phyloP scores from a whole-genome alignment of 2,888 invertebrate species.

The Myathropa florea region DNA sequence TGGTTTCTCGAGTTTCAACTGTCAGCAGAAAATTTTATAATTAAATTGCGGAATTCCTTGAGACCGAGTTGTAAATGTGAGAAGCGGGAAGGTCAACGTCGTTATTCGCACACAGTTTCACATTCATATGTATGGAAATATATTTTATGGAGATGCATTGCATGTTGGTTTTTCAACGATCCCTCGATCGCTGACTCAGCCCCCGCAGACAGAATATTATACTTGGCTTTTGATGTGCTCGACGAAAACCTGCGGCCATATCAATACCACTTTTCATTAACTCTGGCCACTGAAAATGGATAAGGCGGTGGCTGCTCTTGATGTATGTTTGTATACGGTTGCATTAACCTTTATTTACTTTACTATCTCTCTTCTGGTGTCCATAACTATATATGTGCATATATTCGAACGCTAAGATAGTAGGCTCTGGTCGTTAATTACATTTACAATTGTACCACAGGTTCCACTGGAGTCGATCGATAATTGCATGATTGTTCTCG shows the following conservation, averaged over 20 bases:
- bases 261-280: background rate
- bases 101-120: background rate
- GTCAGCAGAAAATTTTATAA: constrained; percentile 47
- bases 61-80: constrained; percentile 23
- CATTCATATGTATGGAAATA: background rate
- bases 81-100: constrained; percentile 7
- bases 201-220: background rate
- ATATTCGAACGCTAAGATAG: background rate
- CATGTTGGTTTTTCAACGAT: background rate
- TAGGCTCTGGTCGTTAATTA: background rate
- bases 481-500: background rate
- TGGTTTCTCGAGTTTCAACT: constrained; percentile 18
- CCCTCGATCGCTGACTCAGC: background rate
- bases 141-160: background rate
- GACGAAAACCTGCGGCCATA: background rate
- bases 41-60: constrained; percentile 49
- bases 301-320: background rate
- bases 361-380: background rate
- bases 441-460: background rate
- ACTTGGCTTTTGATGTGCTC: background rate
- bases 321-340: background rate
- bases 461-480: background rate
- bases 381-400: background rate
- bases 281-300: background rate
- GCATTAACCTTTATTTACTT: background rate